Evolutionary conservation across 1,140 invertebrate genomes (phyloP), one percentile per base, ranked within the genome.

Genomic region (Bombus vancouverensis): DNA sequence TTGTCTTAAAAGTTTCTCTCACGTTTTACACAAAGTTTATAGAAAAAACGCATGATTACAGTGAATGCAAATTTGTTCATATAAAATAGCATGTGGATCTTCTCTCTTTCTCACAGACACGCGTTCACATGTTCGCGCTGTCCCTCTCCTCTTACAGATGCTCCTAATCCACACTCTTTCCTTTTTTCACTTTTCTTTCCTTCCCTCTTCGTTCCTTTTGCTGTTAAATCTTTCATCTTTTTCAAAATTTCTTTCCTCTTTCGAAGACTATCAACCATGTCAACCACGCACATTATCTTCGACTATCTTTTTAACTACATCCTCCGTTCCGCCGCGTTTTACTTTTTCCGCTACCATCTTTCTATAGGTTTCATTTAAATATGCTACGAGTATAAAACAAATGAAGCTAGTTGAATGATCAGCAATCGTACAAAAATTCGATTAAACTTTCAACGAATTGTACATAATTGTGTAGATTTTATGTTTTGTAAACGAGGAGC

Each of bases 1-100:
- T 25, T 8, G 32, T 57, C 37, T 47, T 32, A 18, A 42, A 18
- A 34, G 1, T 47, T 25, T 65, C 10, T 37, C 28, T 83, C 25
- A 66, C 44, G 4, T 68, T 83, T 53, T 34, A 81, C 65, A 79
- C 44, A 42, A 78, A 80, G 22, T 79, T 59, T 42, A 81, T 18
- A 42, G 44, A 0, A 65, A 68, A 59, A 34, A 47, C 42, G 62
- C 72, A 83, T 83, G 72, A 66, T 32, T 76, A 68, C 72, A 47
- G 12, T 77, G 73, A 70, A 83, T 83, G 81, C 81, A 70, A 34
- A n/a, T 70, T 68, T 77, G 2, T 68, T 68, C 8, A 72, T 77
- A 76, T 39, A 68, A 25, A 53, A 12, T 83, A 68, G 72, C 72
- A 76, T 76, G 73, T 68, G n/a, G 15, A 66, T 25, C 47, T 28